Conservation (phyloP, 2,797 vertebrate genomes). For the Pachyuromys duprasi region DNA sequence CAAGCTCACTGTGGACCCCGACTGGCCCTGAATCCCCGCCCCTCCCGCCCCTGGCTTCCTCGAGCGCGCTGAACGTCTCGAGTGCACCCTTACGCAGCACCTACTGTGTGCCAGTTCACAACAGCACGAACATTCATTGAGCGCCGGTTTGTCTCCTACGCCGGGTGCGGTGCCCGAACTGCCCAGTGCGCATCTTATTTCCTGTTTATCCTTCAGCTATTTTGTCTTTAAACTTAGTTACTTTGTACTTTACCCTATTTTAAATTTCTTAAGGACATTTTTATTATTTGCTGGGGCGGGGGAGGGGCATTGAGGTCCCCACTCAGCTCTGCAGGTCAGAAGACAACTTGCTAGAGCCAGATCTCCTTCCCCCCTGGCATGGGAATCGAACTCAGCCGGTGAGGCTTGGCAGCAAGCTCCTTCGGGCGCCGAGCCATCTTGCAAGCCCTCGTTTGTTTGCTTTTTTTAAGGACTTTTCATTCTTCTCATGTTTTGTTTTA, state of each 20-base stretch:
- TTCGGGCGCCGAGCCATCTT: background rate
- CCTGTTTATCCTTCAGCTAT: background rate
- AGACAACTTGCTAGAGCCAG: background rate
- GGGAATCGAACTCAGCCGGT: background rate
- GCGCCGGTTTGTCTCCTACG: background rate
- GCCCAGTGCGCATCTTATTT: background rate
- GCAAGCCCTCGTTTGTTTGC: background rate
- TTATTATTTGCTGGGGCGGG: background rate
- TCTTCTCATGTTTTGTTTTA: background rate
- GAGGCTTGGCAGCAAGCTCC: background rate
- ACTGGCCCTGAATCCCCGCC: too few species aligned
- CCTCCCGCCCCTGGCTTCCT: background rate
- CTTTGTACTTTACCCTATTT: background rate
- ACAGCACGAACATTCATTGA: background rate
- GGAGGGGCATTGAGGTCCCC: background rate
- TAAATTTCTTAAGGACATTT: background rate
- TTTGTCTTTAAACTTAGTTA: background rate
- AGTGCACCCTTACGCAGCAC: background rate
- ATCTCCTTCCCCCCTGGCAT: background rate
- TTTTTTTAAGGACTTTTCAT: background rate
- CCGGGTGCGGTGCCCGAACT: background rate
- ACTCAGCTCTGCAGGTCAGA: background rate
- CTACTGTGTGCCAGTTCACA: background rate
- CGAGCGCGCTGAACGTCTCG: background rate
- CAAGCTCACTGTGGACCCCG: background rate